Percentiles rank a stretch among this genome's conserved stretches.
These are phyloP conservation scores for Eueremaeus valkanovi DNA, from an alignment of 2,888 invertebrate genomes.

Conservation along the genomic window DNA sequence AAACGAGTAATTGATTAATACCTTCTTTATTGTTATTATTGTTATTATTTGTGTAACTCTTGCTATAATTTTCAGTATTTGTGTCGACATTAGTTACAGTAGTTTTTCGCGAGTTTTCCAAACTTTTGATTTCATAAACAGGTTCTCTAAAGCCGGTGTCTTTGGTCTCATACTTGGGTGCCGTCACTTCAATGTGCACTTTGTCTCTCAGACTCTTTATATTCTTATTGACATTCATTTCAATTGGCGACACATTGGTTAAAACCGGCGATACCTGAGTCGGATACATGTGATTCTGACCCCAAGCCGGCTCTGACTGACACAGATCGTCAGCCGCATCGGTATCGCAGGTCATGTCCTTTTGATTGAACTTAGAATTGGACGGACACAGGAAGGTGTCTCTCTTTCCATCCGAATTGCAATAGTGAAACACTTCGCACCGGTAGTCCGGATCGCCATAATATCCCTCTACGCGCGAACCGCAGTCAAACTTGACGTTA, in stretches of 20 bases:
- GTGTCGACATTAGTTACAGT: neutral
- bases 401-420: slow-evolving; percentile 44
- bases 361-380: slow-evolving; percentile 46
- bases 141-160: slow-evolving; percentile 30
- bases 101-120: neutral
- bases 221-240: neutral
- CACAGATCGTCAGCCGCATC: slow-evolving; percentile 28
- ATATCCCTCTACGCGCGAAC: slow-evolving; percentile 45
- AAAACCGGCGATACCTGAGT: neutral
- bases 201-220: neutral
- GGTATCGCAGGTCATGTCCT: slow-evolving; percentile 46
- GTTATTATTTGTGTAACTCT: neutral
- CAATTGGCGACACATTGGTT: neutral
- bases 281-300: slow-evolving; percentile 13
- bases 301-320: neutral
- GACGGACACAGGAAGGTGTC: slow-evolving; percentile 46
- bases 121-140: neutral
- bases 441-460: slow-evolving; percentile 47
- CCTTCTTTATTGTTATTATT: neutral
- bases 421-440: slow-evolving; percentile 48
- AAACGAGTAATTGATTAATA: neutral
- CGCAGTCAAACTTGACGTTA: slow-evolving; percentile 46
- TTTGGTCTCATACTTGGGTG: slow-evolving; percentile 26
- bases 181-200: slow-evolving; percentile 10
- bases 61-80: too few species aligned